These are phyloP conservation scores for Habropoda laboriosa DNA, from an alignment of 1,140 invertebrate species.

Conservation along the genomic window DNA sequence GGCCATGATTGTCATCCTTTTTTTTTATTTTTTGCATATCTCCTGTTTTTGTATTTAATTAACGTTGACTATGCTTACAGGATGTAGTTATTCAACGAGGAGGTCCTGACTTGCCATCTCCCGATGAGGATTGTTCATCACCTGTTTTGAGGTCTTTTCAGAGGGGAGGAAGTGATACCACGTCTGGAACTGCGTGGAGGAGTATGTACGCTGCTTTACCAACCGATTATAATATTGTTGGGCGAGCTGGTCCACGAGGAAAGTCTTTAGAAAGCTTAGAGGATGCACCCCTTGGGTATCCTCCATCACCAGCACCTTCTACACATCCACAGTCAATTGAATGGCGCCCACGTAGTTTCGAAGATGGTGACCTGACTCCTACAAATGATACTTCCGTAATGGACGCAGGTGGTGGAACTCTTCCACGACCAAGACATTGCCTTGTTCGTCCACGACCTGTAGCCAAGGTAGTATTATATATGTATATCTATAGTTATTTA, in stretches of 20 bases:
- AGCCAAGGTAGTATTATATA: slow-evolving; percentile 86
- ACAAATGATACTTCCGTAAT: slow-evolving; percentile 88
- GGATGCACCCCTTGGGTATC: slow-evolving; percentile 79
- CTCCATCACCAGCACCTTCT: slow-evolving; percentile 77
- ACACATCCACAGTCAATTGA: slow-evolving; percentile 73
- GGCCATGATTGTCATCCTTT: neutral
- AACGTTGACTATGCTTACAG: slow-evolving; percentile 51
- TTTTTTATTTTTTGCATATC: neutral
- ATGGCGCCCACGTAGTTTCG: slow-evolving; percentile 91
- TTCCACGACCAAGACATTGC: slow-evolving; percentile 90
- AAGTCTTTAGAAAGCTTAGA: slow-evolving; percentile 93
- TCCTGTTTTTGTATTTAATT: neutral
- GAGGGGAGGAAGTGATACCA: slow-evolving; percentile 66
- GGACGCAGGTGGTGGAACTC: slow-evolving; percentile 90
- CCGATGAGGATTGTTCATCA: slow-evolving; percentile 80
- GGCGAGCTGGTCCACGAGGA: slow-evolving; percentile 81
- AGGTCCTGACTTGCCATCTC: slow-evolving; percentile 78
- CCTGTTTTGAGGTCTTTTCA: slow-evolving; percentile 80
- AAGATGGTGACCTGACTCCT: slow-evolving; percentile 94
- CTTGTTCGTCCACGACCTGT: slow-evolving; percentile 91
- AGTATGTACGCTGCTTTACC: slow-evolving; percentile 80
- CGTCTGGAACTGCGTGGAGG: slow-evolving; percentile 70
- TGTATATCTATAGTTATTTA: neutral
- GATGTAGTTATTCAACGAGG: slow-evolving; percentile 80
- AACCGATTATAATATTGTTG: slow-evolving; percentile 62